Percentiles rank a stretch among this genome's conserved stretches.
phyloP scores from a whole-genome alignment of 2,888 invertebrate genomes.

The Drepanosiphum platanoidis region DNA sequence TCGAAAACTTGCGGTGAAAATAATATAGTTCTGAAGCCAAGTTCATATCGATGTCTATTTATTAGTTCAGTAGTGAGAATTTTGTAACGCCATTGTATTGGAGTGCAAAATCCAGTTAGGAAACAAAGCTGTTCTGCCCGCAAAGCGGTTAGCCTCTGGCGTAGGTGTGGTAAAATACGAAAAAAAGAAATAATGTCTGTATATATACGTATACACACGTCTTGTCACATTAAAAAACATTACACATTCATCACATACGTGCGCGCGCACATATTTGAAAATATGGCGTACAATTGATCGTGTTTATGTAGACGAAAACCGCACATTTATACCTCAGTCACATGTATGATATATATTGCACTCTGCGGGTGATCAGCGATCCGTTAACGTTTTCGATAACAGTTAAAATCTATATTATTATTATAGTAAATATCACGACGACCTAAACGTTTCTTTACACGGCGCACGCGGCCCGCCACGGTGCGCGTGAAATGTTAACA shows the following conservation, averaged over 20 bases:
- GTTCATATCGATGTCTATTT: slow-evolving; percentile 29
- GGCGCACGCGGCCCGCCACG: neutral
- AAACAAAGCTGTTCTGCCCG: slow-evolving; percentile 49
- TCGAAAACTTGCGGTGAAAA: slow-evolving; percentile 35
- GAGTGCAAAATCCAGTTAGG: slow-evolving; percentile 51
- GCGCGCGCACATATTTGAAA: slow-evolving; percentile 13
- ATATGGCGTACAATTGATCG: slow-evolving; percentile 18
- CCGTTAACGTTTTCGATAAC: slow-evolving; percentile 41
- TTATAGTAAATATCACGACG: slow-evolving; percentile 7
- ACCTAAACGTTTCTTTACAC: neutral
- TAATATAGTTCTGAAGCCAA: neutral
- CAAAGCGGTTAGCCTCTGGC: slow-evolving; percentile 60
- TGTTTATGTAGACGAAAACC: slow-evolving; percentile 54
- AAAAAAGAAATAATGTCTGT: neutral
- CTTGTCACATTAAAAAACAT: slow-evolving; percentile 5
- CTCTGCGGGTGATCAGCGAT: slow-evolving; percentile 25
- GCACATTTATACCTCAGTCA: slow-evolving; percentile 24
- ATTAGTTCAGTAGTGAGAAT: slow-evolving; percentile 11
- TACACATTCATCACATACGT: slow-evolving; percentile 18
- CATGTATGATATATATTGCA: neutral
- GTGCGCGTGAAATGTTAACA: neutral
- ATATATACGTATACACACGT: neutral
- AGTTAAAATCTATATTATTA: neutral
- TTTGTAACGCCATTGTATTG: slow-evolving; percentile 43
- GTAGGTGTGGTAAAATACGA: slow-evolving; percentile 58